phyloP scores from a whole-genome alignment of 1,140 invertebrate species.

The Homarus americanus region DNA sequence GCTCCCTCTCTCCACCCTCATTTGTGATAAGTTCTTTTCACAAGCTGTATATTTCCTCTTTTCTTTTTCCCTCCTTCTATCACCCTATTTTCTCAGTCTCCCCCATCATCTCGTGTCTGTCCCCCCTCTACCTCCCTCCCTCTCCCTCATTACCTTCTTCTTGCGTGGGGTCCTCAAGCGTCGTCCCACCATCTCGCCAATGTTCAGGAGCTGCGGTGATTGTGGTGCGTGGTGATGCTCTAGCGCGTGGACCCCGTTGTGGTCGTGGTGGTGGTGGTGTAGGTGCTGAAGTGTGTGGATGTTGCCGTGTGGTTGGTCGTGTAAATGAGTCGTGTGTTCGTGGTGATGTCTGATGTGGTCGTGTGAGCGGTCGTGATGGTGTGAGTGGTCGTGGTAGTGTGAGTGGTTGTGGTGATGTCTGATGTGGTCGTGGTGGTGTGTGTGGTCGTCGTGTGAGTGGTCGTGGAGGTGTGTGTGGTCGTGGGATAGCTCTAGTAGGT shows the following conservation, averaged over 20 bases:
- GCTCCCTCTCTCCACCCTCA: not conserved
- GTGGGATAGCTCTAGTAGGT: not conserved
- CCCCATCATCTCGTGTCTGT: not conserved
- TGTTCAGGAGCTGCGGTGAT: not conserved
- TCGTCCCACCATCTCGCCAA: not conserved
- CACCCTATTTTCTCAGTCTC: not conserved
- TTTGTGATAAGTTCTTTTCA: not conserved
- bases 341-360: not conserved
- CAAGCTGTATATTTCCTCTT: not conserved
- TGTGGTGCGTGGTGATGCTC: constrained; percentile 8
- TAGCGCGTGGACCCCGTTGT: no score
- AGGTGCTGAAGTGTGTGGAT: not conserved
- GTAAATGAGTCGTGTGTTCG: not conserved
- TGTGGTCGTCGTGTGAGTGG: not conserved
- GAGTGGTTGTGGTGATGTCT: not conserved
- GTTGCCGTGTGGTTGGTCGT: not conserved
- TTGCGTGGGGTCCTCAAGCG: not conserved
- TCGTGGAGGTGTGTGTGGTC: not conserved
- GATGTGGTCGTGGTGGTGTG: not conserved
- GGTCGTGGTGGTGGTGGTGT: not conserved
- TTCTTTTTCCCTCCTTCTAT: constrained; percentile 13
- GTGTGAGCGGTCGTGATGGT: not conserved
- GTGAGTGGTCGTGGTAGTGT: not conserved
- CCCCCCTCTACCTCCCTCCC: not conserved
- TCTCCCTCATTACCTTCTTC: not conserved